Evolutionary conservation across 2,113 vertebrate species (phyloP).

Genomic region (Accipiter virgatus): DNA sequence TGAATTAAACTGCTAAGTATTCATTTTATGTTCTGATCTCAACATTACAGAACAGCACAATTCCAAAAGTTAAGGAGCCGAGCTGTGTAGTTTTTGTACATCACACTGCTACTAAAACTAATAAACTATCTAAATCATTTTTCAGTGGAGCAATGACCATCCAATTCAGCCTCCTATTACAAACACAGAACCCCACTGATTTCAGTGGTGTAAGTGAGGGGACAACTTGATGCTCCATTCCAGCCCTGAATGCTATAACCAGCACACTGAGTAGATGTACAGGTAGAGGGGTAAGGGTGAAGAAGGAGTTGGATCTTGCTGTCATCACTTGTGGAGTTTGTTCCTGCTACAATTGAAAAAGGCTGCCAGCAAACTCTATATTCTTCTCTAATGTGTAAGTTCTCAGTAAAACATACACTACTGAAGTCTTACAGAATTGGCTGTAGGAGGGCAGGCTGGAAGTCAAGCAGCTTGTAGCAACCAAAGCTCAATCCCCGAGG

Average conservation of each 20-base stretch:
- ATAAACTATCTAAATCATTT: neutral
- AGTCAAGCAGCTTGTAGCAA: neutral
- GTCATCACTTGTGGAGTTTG: neutral
- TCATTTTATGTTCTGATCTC: constrained; percentile 50
- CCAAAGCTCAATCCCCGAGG: neutral
- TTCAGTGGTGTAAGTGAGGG: neutral
- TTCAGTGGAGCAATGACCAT: neutral
- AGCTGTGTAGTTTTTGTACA: neutral
- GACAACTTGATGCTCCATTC: neutral
- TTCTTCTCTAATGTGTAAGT: neutral
- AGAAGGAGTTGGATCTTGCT: neutral
- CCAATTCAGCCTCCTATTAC: neutral
- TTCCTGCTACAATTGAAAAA: neutral
- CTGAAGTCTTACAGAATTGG: rapidly evolving
- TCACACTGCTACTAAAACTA: neutral
- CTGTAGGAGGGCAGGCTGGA: neutral
- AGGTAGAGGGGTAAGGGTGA: neutral
- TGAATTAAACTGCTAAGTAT: constrained; percentile 63
- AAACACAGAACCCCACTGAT: neutral
- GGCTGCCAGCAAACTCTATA: neutral
- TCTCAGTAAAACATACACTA: neutral
- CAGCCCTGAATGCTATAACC: neutral
- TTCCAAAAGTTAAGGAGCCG: constrained; percentile 22
- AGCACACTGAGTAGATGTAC: neutral
- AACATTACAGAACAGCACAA: constrained; percentile 5